phyloP scores from a whole-genome alignment of 2,113 vertebrate species.

The Cyphomyrus discorhynchus region DNA sequence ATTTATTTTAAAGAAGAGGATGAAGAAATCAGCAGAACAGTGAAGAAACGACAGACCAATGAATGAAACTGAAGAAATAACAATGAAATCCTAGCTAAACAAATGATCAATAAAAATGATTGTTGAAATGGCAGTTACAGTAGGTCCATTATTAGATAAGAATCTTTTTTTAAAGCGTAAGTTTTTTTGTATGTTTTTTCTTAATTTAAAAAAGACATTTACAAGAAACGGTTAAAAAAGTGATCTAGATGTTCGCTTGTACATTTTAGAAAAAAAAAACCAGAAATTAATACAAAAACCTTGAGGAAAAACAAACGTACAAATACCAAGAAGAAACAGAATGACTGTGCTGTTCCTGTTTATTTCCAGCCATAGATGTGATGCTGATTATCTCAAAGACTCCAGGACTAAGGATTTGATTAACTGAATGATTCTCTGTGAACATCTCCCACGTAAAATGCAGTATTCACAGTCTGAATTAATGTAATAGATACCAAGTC shows the following conservation, averaged over 20 bases:
- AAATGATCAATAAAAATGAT: constrained; percentile 13
- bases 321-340: constrained; percentile 2
- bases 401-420: constrained; percentile 38
- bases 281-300: not conserved
- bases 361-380: not conserved
- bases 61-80: not conserved
- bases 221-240: not conserved
- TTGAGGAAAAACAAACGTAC: not conserved
- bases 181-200: not conserved
- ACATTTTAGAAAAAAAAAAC: not conserved
- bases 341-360: constrained; percentile 1
- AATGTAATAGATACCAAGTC: constrained; percentile 25
- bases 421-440: constrained; percentile 40
- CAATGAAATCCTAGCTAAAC: not conserved
- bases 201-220: not conserved
- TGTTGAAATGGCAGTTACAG: constrained; percentile 13
- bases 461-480: constrained; percentile 46
- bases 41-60: not conserved
- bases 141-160: constrained; percentile 11
- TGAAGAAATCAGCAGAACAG: not conserved
- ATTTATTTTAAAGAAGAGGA: constrained; percentile 42
- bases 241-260: constrained; percentile 6
- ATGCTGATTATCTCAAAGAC: constrained; percentile 30
- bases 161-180: not conserved
- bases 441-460: constrained; percentile 43